Evolutionary conservation across 2,888 invertebrate genomes (phyloP), one percentile per base, ranked within the genome.

Genomic region (Drosophila vallismaia): DNA sequence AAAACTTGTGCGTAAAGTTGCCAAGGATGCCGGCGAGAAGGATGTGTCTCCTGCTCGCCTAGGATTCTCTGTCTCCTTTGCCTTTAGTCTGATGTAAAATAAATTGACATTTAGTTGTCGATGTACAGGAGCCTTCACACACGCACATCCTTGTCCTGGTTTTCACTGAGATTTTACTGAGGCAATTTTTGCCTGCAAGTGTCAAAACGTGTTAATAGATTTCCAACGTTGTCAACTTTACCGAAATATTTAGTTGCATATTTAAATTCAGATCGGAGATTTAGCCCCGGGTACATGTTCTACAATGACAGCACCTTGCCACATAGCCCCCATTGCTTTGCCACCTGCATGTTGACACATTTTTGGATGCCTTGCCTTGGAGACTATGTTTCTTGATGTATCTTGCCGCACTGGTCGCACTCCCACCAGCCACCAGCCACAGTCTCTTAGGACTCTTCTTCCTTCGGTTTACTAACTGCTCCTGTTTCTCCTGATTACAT

Each of bases 61-160:
- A 40, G 53, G 33, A 59, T 58, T 46, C 55, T 54, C 33, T 66
- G 54, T 51, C 38, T 51, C 38, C 33, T 19, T 48, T 64, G 62
- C 67, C 66, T 73, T 52, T 42, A 9, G 19, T 76, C 74, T 77
- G 80, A 76, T 83, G 81, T 77, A 80, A 86, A 86, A 79, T 83
- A 85, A 88, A 86, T 88, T 86, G 88, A 83, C 86, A 88, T 86
- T 83, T 88, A 72, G 75, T 79, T 88, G 78, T 75, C 83, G 76
- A 67, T 70, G 72, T 44, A 52, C 44, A 54, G 12, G 12, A 14
- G 12, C 4, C 7, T 40, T 3, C 19, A 42, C 3, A 19, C 19
- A 1, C 40, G 28, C 45, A 58, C 29, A 40, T 14, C 40, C 33
- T 38, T 26, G 26, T 24, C 33, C 33, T 28, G 44, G 6, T 45